Evolutionary conservation across 1,140 invertebrate genomes (phyloP).

Genomic region (Procambarus virginalis): DNA sequence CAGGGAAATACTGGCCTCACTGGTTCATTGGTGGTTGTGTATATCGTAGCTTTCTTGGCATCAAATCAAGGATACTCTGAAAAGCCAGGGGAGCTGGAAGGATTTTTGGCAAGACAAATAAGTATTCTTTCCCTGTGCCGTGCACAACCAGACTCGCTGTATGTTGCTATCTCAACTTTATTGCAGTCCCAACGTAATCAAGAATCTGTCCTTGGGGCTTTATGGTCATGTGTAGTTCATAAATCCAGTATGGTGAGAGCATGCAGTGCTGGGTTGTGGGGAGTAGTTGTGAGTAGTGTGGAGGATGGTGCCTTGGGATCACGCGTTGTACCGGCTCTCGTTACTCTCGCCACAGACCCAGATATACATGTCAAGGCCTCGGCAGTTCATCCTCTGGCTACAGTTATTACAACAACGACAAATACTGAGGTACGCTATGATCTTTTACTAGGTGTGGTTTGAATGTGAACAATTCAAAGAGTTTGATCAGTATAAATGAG

Average conservation of each 20-base stretch:
- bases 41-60: conserved; percentile 76
- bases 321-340: conserved; percentile 81
- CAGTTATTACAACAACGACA: conserved; percentile 28
- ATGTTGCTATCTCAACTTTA: conserved; percentile 71
- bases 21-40: conserved; percentile 78
- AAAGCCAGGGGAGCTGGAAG: conserved; percentile 75
- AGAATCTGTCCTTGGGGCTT: conserved; percentile 49
- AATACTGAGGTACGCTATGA: conserved; percentile 23
- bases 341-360: conserved; percentile 82
- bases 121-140: conserved; percentile 77
- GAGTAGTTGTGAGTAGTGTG: conserved; percentile 77
- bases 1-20: conserved; percentile 74
- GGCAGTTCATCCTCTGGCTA: conserved; percentile 80
- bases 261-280: conserved; percentile 78
- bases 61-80: conserved; percentile 72
- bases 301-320: conserved; percentile 78
- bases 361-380: conserved; percentile 77
- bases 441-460: no score
- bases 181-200: conserved; percentile 75
- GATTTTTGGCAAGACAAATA: conserved; percentile 77
- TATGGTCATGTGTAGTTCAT: conserved; percentile 64
- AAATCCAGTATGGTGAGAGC: conserved; percentile 30
- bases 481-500: no score
- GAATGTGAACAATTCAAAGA: no score
- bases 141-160: conserved; percentile 74